A percentile compares a stretch with the other conserved stretches of the same genome.
Evolutionary conservation across 2,888 invertebrate genomes (phyloP).

Genomic region (Octodonta nipae): DNA sequence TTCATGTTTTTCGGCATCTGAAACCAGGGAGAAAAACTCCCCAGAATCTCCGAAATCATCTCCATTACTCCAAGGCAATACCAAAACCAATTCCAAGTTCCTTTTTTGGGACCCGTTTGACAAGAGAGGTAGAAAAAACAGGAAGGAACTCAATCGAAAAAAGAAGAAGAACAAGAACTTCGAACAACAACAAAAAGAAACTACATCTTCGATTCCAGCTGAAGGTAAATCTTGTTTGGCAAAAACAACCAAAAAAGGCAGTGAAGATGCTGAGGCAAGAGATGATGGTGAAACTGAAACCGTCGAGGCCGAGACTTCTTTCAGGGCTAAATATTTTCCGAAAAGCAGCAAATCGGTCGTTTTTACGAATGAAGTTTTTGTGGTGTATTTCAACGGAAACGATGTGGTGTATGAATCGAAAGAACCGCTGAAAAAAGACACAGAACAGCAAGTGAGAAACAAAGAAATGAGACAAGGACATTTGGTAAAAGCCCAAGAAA

Average conservation of each 20-base stretch:
- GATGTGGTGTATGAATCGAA: conserved; percentile 36
- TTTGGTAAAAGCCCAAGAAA: conserved; percentile 20
- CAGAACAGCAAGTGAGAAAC: conserved; percentile 50
- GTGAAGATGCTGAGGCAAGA: conserved; percentile 2
- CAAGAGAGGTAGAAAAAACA: conserved; percentile 24
- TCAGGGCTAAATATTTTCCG: conserved; percentile 26
- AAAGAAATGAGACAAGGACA: conserved; percentile 47
- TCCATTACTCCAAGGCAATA: conserved; percentile 10
- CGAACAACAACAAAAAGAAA: conserved; percentile 12
- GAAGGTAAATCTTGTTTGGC: conserved; percentile 13
- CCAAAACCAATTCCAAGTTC: conserved; percentile 18
- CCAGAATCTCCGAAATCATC: conserved; percentile 19
- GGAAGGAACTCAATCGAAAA: conserved; percentile 25
- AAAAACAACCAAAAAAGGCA: conserved; percentile 9
- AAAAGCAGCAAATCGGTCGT: conserved; percentile 36
- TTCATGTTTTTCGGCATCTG: conserved; percentile 8
- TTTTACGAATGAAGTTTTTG: conserved; percentile 43
- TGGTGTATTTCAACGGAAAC: conserved; percentile 50
- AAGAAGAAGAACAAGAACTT: conserved; percentile 11
- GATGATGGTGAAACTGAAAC: conserved; percentile 9
- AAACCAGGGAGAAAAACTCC: conserved; percentile 9
- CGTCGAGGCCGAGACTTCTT: conserved; percentile 14
- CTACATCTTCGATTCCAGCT: conserved; percentile 10
- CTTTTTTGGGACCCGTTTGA: conserved; percentile 29
- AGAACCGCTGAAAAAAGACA: conserved; percentile 49